These are phyloP conservation scores for Psophia crepitans DNA, from an alignment of 2,113 vertebrate species.

Conservation along the genomic window DNA sequence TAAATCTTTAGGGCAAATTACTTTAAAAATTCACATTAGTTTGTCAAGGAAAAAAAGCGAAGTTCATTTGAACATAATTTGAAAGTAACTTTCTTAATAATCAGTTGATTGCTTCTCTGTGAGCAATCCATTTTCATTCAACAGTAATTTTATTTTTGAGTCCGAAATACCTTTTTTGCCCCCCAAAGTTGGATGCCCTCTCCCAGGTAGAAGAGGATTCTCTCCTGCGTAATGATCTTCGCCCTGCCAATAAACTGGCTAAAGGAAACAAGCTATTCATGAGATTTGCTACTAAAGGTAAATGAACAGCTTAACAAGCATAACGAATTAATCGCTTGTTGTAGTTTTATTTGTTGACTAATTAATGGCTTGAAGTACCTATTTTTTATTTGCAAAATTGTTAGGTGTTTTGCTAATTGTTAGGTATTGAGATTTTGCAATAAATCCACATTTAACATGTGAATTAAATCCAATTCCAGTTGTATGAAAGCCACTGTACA, in stretches of 20 bases:
- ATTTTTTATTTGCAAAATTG: not conserved
- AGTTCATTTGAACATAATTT: not conserved
- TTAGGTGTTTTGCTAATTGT: not conserved
- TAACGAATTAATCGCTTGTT: not conserved
- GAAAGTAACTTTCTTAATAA: not conserved
- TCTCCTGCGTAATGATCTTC: conserved; percentile 88
- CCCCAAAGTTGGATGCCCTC: conserved; percentile 81
- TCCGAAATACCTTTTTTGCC: conserved; percentile 54
- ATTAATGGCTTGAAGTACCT: not conserved
- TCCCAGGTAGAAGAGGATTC: conserved; percentile 87
- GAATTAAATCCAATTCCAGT: not conserved
- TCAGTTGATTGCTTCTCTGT: not conserved
- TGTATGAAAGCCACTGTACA: not conserved
- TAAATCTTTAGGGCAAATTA: not conserved
- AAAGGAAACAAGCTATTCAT: conserved; percentile 93
- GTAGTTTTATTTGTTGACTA: not conserved
- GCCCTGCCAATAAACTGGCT: conserved; percentile 85
- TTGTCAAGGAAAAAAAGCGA: not conserved
- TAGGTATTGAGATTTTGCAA: not conserved
- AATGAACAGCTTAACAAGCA: conserved; percentile 1
- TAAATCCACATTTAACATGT: not conserved
- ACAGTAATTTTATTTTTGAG: conserved; percentile 2
- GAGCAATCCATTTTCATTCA: not conserved
- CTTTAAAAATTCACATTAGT: not conserved
- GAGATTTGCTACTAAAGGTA: conserved; percentile 93